These are phyloP conservation scores for Heterocephalus glaber DNA, from an alignment of 2,113 vertebrate genomes.

Conservation along the genomic window DNA sequence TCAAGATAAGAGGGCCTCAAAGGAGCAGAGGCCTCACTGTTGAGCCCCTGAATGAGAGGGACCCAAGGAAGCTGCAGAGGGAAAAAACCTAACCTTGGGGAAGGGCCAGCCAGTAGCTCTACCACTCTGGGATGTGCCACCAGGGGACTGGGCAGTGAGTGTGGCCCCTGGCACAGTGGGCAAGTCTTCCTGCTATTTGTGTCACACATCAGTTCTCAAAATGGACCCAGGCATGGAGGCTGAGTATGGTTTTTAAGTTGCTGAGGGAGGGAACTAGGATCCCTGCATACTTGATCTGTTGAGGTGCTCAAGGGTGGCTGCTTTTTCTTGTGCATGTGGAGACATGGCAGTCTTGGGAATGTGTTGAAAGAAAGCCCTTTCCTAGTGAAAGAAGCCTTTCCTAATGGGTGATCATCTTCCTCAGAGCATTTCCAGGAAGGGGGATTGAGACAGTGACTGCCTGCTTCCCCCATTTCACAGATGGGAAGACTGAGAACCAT, in stretches of 20 bases:
- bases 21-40: background rate
- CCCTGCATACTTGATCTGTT: background rate
- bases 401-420: too few species aligned
- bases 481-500: background rate
- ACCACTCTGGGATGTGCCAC: background rate
- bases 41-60: background rate
- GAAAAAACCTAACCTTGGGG: background rate
- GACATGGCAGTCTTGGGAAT: background rate
- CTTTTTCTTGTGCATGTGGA: background rate
- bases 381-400: background rate
- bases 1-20: background rate
- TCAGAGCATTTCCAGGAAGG: background rate
- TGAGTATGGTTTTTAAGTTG: background rate
- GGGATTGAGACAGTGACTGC: accelerated
- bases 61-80: background rate
- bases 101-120: too few species aligned
- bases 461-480: background rate
- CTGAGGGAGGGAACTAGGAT: background rate
- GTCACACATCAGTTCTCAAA: background rate
- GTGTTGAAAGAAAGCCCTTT: background rate
- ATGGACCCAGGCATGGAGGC: background rate
- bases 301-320: background rate
- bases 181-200: background rate
- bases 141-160: accelerated
- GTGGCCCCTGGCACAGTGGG: accelerated